Base-by-base conservation (phyloP, 2,113 vertebrate species). In the Buteo buteo region DNA sequence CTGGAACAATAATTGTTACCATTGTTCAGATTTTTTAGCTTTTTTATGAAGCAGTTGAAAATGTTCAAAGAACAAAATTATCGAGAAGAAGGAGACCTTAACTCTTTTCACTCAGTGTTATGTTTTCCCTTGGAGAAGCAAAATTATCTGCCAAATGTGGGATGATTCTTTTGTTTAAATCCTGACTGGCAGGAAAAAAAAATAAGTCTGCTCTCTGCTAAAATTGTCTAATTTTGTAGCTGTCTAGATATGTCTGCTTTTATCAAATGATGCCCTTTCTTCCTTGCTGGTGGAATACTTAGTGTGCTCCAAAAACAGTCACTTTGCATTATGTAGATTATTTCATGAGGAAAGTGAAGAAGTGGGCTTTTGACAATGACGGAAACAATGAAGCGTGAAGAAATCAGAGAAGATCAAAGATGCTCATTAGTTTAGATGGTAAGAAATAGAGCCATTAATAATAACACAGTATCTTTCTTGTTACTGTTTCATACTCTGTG, bases 271-370 rank as follows among this genome's bases (percentile, higher is more conserved):
- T 52, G 45, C 24, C 77, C 52, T 94, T 84, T 83, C 64, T 88
- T 93, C 82, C 54, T 79, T 59, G 62, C 66, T 89, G 67, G 70
- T 86, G 66, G 64, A 92, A 86, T 55, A 66, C 38, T 88, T 73
- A 69, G 16, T 73, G 71, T 16, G n/a, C 61, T 90, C 70, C 72
- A 50, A 42, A 57, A 92, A 26, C 70, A 93, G 76, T 82, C 94
- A 80, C 69, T 96, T 90, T 87, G 62, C 44, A 83, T 94, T 94
- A 95, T 92, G 66, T 26, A 90, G 59, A 85, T 85, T 93, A 57
- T 92, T 94, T 91, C 50, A 50, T 26, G 67, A 81, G 72, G 67
- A 78, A 92, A 90, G 64, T 52, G 76, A 81, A 73, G 71, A 42
- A 86, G 18, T 36, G 10, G 44, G 76, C 57, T 94, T 87, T 88